Evolutionary conservation across 2,113 vertebrate species (phyloP).

Genomic region (Morone chrysops): DNA sequence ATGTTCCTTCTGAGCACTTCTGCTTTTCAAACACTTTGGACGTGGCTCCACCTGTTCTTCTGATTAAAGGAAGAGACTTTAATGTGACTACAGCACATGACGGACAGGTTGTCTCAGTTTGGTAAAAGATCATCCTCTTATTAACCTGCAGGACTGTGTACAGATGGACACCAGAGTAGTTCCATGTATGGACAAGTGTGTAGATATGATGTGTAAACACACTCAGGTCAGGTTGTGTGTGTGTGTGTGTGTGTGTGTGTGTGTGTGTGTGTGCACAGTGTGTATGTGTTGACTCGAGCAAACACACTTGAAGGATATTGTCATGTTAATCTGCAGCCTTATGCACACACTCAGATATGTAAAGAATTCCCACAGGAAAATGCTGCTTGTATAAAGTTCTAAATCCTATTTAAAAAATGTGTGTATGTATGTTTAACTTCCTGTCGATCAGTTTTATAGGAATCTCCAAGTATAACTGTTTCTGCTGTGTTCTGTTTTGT

Average conservation of each 20-base stretch:
- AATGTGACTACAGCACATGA: not conserved
- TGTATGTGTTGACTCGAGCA: constrained; percentile 14
- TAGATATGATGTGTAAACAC: constrained; percentile 27
- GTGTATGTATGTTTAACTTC: too few relatives aligned
- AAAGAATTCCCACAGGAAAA: constrained; percentile 8
- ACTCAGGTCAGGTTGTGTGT: constrained; percentile 3
- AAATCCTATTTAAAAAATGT: not conserved
- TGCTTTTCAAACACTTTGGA: not conserved
- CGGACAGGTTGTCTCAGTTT: not conserved
- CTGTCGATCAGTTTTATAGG: too few relatives aligned
- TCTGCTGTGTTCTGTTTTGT: not conserved
- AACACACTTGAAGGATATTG: constrained; percentile 48
- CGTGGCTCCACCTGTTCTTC: not conserved
- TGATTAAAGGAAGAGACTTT: not conserved
- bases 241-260: constrained; percentile 15
- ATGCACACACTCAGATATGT: constrained; percentile 7
- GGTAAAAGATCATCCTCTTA: not conserved
- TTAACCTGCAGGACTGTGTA: constrained; percentile 20
- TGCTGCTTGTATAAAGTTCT: not conserved
- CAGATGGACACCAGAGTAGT: not conserved
- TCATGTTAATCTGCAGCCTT: constrained; percentile 45
- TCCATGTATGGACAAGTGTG: not conserved
- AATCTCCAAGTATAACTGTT: too few relatives aligned
- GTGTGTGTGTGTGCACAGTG: constrained; percentile 15
- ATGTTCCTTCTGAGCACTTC: not conserved